Conservation (phyloP, 2,888 invertebrate genomes). For the Toxonevra muliebris region DNA sequence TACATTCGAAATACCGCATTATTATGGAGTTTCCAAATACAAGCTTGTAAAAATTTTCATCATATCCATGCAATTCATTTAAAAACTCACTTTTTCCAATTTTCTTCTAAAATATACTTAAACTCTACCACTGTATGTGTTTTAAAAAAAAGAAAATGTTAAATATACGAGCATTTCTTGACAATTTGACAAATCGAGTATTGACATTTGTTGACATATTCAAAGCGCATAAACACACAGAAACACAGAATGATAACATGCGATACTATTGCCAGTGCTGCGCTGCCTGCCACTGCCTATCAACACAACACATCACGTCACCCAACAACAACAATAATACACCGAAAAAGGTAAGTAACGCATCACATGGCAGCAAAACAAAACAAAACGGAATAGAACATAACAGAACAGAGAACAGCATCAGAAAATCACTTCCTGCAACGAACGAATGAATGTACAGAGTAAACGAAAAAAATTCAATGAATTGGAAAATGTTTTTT, state of each 20-base stretch:
- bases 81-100: no score
- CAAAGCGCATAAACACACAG: constrained; percentile 34
- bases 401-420: background rate
- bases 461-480: constrained; percentile 48
- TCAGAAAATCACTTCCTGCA: background rate
- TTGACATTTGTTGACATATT: constrained; percentile 43
- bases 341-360: constrained; percentile 1
- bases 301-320: background rate
- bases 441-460: no score
- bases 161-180: constrained; percentile 13
- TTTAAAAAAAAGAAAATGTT: constrained; percentile 38
- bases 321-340: background rate
- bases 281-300: background rate
- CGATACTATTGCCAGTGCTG: background rate
- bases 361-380: background rate
- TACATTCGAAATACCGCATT: no score
- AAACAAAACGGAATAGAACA: background rate
- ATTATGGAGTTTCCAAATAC: no score
- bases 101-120: no score
- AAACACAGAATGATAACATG: constrained; percentile 8
- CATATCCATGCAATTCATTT: no score
- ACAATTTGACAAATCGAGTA: constrained; percentile 42
- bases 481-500: constrained; percentile 58
- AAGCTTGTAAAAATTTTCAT: no score
- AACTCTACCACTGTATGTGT: no score